phyloP scores from a whole-genome alignment of 2,797 vertebrate genomes.

The Eospalax fontanierii region DNA sequence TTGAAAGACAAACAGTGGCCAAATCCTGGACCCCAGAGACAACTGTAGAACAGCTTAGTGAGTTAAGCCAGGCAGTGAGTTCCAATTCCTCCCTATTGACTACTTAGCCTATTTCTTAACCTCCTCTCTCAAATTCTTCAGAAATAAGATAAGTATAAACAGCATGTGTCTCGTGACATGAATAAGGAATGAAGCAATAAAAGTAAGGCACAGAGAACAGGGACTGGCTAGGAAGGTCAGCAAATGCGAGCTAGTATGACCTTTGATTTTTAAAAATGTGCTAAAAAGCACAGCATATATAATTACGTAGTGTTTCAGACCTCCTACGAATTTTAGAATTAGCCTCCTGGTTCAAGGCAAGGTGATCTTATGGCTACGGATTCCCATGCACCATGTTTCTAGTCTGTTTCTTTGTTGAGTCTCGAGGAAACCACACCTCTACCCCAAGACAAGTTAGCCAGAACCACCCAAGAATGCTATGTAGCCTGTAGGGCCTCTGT shows the following conservation, averaged over 20 bases:
- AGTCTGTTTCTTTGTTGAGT: not conserved
- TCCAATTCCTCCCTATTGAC: not conserved
- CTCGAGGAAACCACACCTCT: not conserved
- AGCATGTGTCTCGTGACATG: not conserved
- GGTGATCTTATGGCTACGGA: not conserved
- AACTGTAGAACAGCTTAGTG: fast-evolving
- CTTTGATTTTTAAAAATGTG: not conserved
- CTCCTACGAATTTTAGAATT: not conserved
- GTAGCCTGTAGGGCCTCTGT: not conserved
- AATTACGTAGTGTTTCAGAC: not conserved
- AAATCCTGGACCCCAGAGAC: not conserved
- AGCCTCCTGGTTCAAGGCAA: not conserved
- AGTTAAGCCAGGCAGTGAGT: not conserved
- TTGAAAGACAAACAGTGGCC: not conserved
- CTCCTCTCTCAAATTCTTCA: constrained; percentile 6
- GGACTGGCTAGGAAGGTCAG: not conserved
- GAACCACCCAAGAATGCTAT: not conserved
- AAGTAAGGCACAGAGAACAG: not conserved
- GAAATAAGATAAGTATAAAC: constrained; percentile 29
- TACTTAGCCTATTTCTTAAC: not conserved
- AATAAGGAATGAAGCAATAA: not conserved
- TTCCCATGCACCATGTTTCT: not conserved
- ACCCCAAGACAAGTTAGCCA: not conserved
- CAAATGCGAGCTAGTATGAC: fast-evolving
- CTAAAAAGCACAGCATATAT: not conserved